Percentiles rank a stretch among this genome's conserved stretches.
These are phyloP conservation scores for Dorcus parallelipipedus DNA, from an alignment of 2,888 invertebrate genomes.

Conservation along the genomic window DNA sequence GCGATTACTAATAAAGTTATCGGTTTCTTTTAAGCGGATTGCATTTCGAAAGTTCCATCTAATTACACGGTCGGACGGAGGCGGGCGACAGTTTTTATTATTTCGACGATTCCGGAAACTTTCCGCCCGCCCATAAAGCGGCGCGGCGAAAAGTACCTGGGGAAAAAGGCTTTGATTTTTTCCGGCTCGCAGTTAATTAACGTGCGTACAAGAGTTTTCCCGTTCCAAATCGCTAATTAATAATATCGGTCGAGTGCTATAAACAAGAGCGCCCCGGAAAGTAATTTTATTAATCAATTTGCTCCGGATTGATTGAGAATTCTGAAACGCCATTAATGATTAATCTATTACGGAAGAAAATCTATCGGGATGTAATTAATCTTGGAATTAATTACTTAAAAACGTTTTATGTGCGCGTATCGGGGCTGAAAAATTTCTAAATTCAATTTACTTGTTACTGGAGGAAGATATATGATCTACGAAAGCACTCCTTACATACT, in stretches of 20 bases:
- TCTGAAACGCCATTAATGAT: background rate
- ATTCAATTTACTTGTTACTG: too few relatives aligned
- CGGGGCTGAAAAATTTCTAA: constrained; percentile 3
- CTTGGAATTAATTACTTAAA: too few relatives aligned
- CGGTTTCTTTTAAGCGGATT: constrained; percentile 43
- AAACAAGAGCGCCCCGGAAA: background rate
- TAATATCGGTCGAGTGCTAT: background rate
- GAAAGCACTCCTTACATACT: too few relatives aligned
- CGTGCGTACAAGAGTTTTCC: background rate
- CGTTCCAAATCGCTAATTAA: background rate
- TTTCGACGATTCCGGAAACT: background rate
- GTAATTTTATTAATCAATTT: background rate
- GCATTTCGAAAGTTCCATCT: constrained; percentile 39
- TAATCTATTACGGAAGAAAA: background rate
- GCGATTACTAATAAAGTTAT: constrained; percentile 44
- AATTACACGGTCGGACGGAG: constrained; percentile 32
- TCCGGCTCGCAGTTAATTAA: background rate
- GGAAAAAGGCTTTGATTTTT: background rate
- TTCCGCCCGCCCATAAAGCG: background rate
- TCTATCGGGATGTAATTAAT: too few relatives aligned
- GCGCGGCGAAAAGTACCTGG: background rate
- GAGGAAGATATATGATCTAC: too few relatives aligned
- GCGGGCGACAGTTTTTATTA: background rate
- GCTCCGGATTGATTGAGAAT: background rate
- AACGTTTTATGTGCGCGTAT: background rate